Base-by-base conservation (phyloP, 2,797 vertebrate species). In the Chaetodon trifasciatus region DNA sequence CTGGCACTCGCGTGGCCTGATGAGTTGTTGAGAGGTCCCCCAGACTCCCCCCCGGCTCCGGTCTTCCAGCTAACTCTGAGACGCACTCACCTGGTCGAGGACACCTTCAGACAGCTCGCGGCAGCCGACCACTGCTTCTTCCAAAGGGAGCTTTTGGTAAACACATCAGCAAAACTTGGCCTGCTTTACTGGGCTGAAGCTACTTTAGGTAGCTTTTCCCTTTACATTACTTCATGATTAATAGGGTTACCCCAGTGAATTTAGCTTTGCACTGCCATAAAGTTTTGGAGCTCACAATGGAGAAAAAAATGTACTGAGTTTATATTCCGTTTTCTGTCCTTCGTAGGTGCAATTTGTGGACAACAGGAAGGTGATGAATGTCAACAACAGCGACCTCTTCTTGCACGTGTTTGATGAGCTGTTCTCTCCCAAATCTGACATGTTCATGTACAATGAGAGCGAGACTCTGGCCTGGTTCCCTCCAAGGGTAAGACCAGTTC, bases 381-480 rank as follows among this genome's bases (percentile, higher is more conserved):
- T 98, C 19, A 96, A 98, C 84, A 96, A 93, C 75, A 96, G 90
- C 60, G 98, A 99, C 79, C 95, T 99, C 86, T 99, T 99, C 89
- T 89, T 97, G 81, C 93, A 97, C 1, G 93, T 96, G 83, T 97
- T 98, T 93, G 92, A 96, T 19, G 95, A 97, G 65, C 94, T 99
- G 71, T 78, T 96, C 40, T 93, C 93, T 82, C 96, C 96, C 16
- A 90, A 96, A 42, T 97, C 97, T 6, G 93, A 95, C 64, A 96
- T 97, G 97, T 96, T 99, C 91, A 95, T 95, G 53, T 96, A 95
- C 82, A 96, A 98, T 0, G 96, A 98, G 77, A 95, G 92, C 32
- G 88, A 95, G 57, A 96, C 96, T 35, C 91, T 98, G 63, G 96
- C 95, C 85, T 99, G 98, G 98, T 99, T 99, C 92, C 98, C 97